These are phyloP conservation scores for Aptenodytes patagonicus DNA, from an alignment of 2,113 vertebrate genomes.

Conservation along the genomic window DNA sequence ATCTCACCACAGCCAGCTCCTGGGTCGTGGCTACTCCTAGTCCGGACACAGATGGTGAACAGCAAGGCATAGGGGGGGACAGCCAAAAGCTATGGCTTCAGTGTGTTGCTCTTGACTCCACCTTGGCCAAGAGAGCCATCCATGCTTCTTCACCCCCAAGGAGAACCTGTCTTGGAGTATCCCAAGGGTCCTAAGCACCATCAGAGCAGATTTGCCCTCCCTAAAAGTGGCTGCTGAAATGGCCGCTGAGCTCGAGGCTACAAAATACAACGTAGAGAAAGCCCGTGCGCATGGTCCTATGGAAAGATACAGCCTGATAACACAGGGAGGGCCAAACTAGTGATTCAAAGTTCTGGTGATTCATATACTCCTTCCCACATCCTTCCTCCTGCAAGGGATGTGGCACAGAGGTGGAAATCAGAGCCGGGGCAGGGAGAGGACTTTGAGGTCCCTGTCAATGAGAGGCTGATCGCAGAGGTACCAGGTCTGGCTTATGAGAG, in stretches of 20 bases:
- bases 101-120: background rate
- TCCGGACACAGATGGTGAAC: background rate
- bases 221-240: background rate
- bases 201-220: background rate
- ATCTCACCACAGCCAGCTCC: background rate
- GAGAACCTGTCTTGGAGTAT: background rate
- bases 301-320: background rate
- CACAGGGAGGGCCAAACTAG: background rate
- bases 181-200: background rate
- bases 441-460: fast-evolving
- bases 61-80: background rate
- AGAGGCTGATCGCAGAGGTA: background rate
- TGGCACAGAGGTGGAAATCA: background rate
- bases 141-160: background rate
- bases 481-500: background rate
- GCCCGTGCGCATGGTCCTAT: fast-evolving
- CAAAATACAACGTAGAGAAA: background rate
- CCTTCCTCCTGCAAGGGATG: background rate
- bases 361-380: background rate
- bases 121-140: background rate
- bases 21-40: background rate
- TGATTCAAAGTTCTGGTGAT: background rate
- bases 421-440: background rate
- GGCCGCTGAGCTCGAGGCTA: background rate
- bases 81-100: background rate